Conservation (phyloP, 2,888 invertebrate species). For the Cephus sareptanus region DNA sequence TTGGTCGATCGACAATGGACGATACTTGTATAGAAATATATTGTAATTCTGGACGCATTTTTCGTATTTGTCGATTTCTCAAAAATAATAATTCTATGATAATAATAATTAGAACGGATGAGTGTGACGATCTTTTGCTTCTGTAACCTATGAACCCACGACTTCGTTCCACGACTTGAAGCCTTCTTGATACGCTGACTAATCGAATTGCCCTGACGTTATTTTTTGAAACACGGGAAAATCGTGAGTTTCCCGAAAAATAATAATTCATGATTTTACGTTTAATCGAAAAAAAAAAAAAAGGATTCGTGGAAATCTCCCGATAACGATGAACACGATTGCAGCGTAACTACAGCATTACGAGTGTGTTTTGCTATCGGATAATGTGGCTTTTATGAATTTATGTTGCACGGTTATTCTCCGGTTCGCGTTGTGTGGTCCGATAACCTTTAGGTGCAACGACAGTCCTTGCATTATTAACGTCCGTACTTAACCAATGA, state of each 20-base stretch:
- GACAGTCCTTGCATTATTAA: constrained; percentile 6
- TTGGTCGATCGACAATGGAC: no score
- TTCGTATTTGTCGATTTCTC: no score
- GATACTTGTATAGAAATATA: no score
- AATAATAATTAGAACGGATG: constrained; percentile 40
- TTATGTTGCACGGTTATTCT: constrained; percentile 25
- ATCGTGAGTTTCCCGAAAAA: no score
- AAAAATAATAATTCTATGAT: constrained; percentile 13
- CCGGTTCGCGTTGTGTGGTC: constrained; percentile 33
- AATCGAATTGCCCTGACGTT: no score
- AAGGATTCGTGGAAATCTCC: no score
- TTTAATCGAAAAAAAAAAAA: no score
- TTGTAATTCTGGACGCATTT: no score
- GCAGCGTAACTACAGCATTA: no score
- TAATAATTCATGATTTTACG: no score
- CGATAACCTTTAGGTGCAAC: constrained; percentile 32
- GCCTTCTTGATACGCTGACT: no score
- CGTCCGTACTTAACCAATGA: neutral
- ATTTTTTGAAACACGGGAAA: no score
- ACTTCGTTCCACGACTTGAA: neutral
- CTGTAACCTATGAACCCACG: constrained; percentile 33
- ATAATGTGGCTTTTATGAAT: constrained; percentile 36
- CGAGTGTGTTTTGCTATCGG: constrained; percentile 27
- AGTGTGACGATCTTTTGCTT: constrained; percentile 38
- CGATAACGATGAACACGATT: neutral